Evolutionary conservation across 2,888 invertebrate species (phyloP).

Genomic region (Philonicus albiceps): DNA sequence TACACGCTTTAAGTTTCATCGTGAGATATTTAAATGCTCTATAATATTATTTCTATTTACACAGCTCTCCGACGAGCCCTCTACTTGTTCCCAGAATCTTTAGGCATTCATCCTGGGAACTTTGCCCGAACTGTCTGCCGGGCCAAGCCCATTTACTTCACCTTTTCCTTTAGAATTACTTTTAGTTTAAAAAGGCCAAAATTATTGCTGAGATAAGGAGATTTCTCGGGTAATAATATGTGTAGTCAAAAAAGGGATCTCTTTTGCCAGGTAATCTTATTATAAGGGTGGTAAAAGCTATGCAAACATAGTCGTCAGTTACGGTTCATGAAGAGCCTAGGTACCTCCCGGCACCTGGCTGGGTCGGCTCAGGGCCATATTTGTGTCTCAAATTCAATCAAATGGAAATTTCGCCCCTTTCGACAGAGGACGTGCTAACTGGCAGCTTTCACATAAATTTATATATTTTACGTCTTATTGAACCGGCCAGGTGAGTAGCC

Average conservation of each 20-base stretch:
- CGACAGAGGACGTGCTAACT: not conserved
- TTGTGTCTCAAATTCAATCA: slow-evolving; percentile 35
- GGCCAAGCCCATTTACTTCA: slow-evolving; percentile 1
- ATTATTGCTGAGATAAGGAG: slow-evolving; percentile 38
- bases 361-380: slow-evolving; percentile 1
- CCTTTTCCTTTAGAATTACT: slow-evolving; percentile 8
- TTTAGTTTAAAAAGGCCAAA: slow-evolving; percentile 34
- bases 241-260: slow-evolving; percentile 37
- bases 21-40: slow-evolving; percentile 23
- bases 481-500: not conserved
- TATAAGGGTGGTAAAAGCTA: slow-evolving; percentile 32
- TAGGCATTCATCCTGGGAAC: not conserved
- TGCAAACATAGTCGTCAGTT: slow-evolving; percentile 33
- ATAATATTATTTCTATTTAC: slow-evolving; percentile 35
- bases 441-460: slow-evolving; percentile 3
- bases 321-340: slow-evolving; percentile 6
- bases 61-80: not conserved
- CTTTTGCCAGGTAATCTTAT: slow-evolving; percentile 36
- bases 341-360: not conserved
- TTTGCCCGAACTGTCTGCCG: not conserved
- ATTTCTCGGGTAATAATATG: slow-evolving; percentile 34
- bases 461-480: slow-evolving; percentile 28
- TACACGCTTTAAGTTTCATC: slow-evolving; percentile 11
- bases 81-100: not conserved
- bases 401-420: slow-evolving; percentile 24